phyloP scores from a whole-genome alignment of 2,797 vertebrate genomes.

The Lepus oiostolus region DNA sequence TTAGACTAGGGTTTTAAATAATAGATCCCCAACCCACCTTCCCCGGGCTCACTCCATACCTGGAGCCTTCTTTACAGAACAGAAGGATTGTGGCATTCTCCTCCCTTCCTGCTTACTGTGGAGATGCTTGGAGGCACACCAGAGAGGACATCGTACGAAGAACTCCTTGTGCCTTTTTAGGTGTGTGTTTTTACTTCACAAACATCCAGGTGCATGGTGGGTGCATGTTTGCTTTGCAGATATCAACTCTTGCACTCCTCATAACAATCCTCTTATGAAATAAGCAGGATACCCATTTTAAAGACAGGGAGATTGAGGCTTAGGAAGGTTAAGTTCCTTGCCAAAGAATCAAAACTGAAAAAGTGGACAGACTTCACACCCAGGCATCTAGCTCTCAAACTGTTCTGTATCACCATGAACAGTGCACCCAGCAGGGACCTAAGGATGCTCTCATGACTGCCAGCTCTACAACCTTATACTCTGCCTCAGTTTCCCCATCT shows the following conservation, averaged over 20 bases:
- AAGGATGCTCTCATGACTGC: no score
- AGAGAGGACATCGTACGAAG: not conserved
- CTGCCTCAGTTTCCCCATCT: not conserved
- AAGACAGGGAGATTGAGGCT: not conserved
- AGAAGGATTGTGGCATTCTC: not conserved
- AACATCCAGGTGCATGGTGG: not conserved
- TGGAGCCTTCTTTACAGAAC: not conserved
- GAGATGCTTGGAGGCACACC: not conserved
- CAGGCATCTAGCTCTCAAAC: not conserved
- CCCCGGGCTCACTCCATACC: not conserved
- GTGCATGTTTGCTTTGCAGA: not conserved
- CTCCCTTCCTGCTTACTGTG: not conserved
- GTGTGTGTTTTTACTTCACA: constrained; percentile 9
- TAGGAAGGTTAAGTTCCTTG: not conserved
- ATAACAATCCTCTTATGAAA: not conserved
- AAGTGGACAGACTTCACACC: not conserved
- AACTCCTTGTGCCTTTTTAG: not conserved
- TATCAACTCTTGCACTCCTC: not conserved
- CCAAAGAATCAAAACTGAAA: not conserved
- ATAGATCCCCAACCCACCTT: not conserved
- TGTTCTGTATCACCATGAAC: not conserved
- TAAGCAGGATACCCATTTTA: not conserved
- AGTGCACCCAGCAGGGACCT: not conserved
- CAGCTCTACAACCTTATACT: not conserved
- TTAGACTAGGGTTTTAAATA: not conserved